Conservation (phyloP, 2,888 invertebrate species). For the Pteria penguin region DNA sequence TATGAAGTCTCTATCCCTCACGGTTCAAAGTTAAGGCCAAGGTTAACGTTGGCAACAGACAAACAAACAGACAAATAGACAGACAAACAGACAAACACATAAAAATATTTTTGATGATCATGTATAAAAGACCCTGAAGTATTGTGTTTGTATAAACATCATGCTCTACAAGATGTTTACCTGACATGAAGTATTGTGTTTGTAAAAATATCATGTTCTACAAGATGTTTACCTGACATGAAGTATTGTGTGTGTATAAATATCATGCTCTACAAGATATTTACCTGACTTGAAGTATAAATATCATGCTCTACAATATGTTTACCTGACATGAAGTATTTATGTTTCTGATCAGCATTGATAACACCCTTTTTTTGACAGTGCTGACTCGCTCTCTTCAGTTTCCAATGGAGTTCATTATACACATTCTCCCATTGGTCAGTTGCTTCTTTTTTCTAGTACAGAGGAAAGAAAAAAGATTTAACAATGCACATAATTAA, state of each 20-base stretch:
- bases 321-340: conserved; percentile 67
- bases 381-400: conserved; percentile 53
- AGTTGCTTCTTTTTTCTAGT: conserved; percentile 46
- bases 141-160: no score
- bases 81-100: no score
- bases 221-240: conserved; percentile 59
- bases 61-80: no score
- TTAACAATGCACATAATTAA: no score
- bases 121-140: no score
- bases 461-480: no score
- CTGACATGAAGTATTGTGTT: conserved; percentile 66
- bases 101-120: no score
- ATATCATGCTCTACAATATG: conserved; percentile 51
- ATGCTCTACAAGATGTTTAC: no score
- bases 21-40: no score
- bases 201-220: conserved; percentile 29
- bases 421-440: conserved; percentile 52
- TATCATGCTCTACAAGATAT: background rate
- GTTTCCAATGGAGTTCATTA: conserved; percentile 41
- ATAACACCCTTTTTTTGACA: conserved; percentile 52
- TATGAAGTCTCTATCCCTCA: no score
- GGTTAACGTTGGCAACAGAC: no score
- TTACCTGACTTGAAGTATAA: conserved; percentile 67
- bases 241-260: conserved; percentile 58
- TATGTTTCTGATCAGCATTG: conserved; percentile 58